Evolutionary conservation across 1,140 invertebrate species (phyloP), one percentile per base, ranked within the genome.

Genomic region (Drosophila busckii): DNA sequence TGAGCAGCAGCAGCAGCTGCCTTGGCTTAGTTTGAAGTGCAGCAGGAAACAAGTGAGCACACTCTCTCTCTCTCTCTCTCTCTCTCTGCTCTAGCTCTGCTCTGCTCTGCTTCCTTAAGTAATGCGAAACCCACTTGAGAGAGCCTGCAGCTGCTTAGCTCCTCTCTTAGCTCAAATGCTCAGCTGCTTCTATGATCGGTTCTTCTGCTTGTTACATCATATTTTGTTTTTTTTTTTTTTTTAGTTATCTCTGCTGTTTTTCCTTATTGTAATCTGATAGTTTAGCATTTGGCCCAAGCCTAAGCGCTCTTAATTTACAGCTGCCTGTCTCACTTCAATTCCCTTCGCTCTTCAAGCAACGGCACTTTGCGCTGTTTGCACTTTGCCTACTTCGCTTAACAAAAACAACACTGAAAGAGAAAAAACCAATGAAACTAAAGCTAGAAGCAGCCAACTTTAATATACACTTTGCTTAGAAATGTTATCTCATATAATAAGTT

Each of bases 211-310:
- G 10, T 59, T 60, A 34, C 56, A 45, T 60, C 49, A 45, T 23
- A 35, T 7, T 48, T 32, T 40, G 28, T 40, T 55, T 54, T 26
- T 37, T 44, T 35, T 20, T 40, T 22, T 23, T 28, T 34, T 31
- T 23, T 29, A n/a, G n/a, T n/a, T n/a, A n/a, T n/a, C n/a, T 48
- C 26, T 10, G 19, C 7, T 16, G 20, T 35, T 35, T 28, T 49
- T 55, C 23, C 53, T 38, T 13, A 26, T 41, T 48, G 70, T 70
- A 75, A 75, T 56, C 44, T 61, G 60, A 76, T 75, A 70, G 44
- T 60, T 68, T 50, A 48, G 25, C 31, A 44, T 49, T 66, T 59
- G 20, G 52, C 48, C 38, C 19, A 37, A 71, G 69, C 56, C 42
- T 48, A 59, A 63, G 59, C 32, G 65, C 49, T 54, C 58, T 65